Base-by-base conservation (phyloP, 2,113 vertebrate genomes). In the Bungarus multicinctus region DNA sequence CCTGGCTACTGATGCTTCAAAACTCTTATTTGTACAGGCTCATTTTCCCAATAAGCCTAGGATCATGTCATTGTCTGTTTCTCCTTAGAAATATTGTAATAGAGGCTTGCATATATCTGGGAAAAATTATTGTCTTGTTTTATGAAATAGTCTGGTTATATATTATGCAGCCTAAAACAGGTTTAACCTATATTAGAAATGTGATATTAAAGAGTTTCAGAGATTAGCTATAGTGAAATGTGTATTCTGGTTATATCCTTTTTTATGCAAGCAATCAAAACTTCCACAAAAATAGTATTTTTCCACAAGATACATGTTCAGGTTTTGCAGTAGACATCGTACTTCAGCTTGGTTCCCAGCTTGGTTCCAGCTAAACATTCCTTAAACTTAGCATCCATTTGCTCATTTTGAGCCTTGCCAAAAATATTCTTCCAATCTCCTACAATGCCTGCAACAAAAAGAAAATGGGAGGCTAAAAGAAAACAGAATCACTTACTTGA, bases 381-480 rank as follows among this genome's bases (percentile, higher is more conserved):
- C 86, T 92, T 93, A 96, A 98, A 98, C 95, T 97, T 98, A 86
- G 96, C 94, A 92, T 98, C 97, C 97, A 98, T 97, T 97, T 98
- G 95, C 88, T 94, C 88, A 85, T 96, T 98, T 95, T 98, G 98
- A 89, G 97, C 96, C 93, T 98, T 96, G 91, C 88, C 95, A 25
- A 98, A 98, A 93, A 98, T 92, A 88, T 95, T 98, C 95, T 96
- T 98, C 98, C 98, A 98, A 93, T 98, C 98, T 55, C 98, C 98
- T 92, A 98, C 95, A 95, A 96, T 96, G 94, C 97, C 97, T 97
- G 74, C 23, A 95, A 96, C 54, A 94, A 45, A 89, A 93, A 90
- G 95, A 23, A 54, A 87, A 9, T 16, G 55, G 69, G 69, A 91
- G 64, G 34, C 8, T 45, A 53, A 27, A 55, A 47, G 3, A 23